phyloP scores from a whole-genome alignment of 1,140 invertebrate genomes.

The Drosophila nigromelanica region DNA sequence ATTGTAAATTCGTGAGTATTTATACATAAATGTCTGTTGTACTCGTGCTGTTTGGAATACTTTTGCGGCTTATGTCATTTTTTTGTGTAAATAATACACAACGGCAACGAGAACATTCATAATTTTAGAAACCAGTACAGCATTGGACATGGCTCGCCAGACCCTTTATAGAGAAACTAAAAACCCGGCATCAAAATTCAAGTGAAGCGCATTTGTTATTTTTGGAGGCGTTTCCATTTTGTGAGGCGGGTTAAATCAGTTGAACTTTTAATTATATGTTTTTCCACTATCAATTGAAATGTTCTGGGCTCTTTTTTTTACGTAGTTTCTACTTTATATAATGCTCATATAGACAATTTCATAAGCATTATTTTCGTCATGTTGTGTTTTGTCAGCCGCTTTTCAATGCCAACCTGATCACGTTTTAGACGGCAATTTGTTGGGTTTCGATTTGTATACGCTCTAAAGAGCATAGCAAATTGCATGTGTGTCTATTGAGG shows the following conservation, averaged over 20 bases:
- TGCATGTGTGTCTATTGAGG: conserved; percentile 46
- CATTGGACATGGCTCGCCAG: background rate
- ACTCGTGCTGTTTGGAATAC: conserved; percentile 27
- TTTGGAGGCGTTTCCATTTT: conserved; percentile 59
- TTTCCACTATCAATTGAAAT: conserved; percentile 76
- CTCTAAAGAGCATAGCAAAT: conserved; percentile 76
- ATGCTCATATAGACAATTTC: conserved; percentile 37
- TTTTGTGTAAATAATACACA: conserved; percentile 11
- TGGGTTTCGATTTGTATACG: conserved; percentile 64
- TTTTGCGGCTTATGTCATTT: conserved; percentile 57
- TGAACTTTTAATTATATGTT: conserved; percentile 73
- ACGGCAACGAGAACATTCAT: background rate
- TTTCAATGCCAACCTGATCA: conserved; percentile 75
- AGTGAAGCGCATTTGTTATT: conserved; percentile 34
- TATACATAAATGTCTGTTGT: conserved; percentile 11
- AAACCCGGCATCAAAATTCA: conserved; percentile 17
- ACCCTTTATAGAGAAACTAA: conserved; percentile 13
- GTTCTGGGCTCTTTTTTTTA: conserved; percentile 29
- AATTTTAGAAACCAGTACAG: background rate
- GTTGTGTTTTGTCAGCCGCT: conserved; percentile 51
- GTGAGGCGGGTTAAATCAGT: conserved; percentile 56
- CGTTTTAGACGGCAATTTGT: conserved; percentile 73
- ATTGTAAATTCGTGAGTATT: conserved; percentile 14
- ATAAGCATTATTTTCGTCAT: conserved; percentile 51
- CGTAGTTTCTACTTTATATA: conserved; percentile 12